These are phyloP conservation scores for Chiloscyllium plagiosum DNA, from an alignment of 2,113 vertebrate species.

Conservation along the genomic window DNA sequence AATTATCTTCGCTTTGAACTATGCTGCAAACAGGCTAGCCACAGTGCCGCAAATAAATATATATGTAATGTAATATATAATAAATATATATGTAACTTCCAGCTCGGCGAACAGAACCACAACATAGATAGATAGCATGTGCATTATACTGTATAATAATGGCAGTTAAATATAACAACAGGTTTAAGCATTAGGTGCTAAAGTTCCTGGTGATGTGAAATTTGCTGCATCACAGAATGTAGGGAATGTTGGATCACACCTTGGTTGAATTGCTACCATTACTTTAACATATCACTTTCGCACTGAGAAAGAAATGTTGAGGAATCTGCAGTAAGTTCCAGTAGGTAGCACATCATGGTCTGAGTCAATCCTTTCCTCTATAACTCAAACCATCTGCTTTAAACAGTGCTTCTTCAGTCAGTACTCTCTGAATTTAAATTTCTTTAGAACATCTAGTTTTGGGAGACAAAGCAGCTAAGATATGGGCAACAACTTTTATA, in stretches of 20 bases:
- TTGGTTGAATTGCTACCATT: background rate
- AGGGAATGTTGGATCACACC: background rate
- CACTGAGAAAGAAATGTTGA: background rate
- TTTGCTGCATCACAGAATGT: no score
- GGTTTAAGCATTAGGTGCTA: background rate
- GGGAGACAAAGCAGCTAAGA: no score
- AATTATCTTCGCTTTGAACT: background rate
- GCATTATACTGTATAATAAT: background rate
- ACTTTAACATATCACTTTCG: background rate
- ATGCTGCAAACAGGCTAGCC: background rate
- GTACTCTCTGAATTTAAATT: background rate
- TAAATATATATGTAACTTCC: background rate
- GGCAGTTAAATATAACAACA: background rate
- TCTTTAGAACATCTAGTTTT: background rate
- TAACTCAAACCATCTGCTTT: conserved; percentile 25
- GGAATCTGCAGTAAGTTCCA: background rate
- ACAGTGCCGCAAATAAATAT: background rate
- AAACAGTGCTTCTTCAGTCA: background rate
- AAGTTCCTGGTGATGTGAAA: background rate
- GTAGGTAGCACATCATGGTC: background rate
- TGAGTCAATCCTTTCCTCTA: background rate
- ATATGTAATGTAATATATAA: background rate
- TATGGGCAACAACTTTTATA: background rate
- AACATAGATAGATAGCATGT: background rate
- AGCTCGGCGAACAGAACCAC: no score